Evolutionary conservation across 2,113 vertebrate species (phyloP), one percentile per base, ranked within the genome.

Genomic region (Hippolais icterina): DNA sequence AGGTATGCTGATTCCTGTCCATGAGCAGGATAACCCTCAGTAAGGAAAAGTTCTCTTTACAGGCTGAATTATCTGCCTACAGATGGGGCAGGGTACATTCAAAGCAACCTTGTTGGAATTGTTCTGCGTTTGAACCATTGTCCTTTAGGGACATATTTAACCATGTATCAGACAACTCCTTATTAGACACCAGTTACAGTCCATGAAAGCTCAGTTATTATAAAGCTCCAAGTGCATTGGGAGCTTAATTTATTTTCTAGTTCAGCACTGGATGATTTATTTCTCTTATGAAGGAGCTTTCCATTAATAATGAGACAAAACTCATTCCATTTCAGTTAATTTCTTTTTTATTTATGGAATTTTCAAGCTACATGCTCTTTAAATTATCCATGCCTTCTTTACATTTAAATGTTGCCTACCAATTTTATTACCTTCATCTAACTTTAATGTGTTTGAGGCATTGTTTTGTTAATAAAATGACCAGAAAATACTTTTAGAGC

Each of bases 241-340:
- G 85, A 92, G 16, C 33, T 70, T 75, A 94, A 93, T 94, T 92
- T 4, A 68, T 92, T 87, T 94, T 71, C 64, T 90, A 74, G 56
- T 90, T 92, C 52, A 81, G 39, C 42, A 33, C 23, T 70, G 71
- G 79, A 42, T 92, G 68, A 95, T 94, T 83, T 93, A 86, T 93
- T 88, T 89, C 47, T 87, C 83, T 87, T 90, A 74, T 39, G 79
- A 93, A 68, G 33, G 83, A 89, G 68, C 56, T 83, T 93, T 86
- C 76, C 87, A 81, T 90, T 95, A 92, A 83, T 86, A 94, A 70
- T 1, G 4, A 87, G 76, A 86, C 46, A 87, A 94, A 94, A 74
- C 56, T 88, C 21, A 94, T 96, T 93, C 64, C 11, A 31, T 94
- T 93, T 84, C 86, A 74, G 53, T 87, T 93, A 95, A 92, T 82